A percentile compares a stretch with the other conserved stretches of the same genome.
Evolutionary conservation across 2,888 invertebrate species (phyloP).

Genomic region (Acanthosepion lycidas): DNA sequence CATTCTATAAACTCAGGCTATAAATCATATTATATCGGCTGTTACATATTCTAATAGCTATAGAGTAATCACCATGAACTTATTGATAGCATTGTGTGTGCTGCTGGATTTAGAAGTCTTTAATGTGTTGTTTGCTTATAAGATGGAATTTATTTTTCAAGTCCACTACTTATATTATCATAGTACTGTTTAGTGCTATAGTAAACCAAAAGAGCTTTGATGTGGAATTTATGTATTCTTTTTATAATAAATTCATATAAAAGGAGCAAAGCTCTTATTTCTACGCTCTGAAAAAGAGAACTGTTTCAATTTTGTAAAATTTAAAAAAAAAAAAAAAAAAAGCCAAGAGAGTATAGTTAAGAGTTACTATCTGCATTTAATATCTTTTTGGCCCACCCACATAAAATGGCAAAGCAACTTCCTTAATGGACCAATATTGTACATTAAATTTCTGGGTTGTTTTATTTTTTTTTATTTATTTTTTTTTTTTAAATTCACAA

Average conservation of each 20-base stretch:
- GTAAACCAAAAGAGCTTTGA: neutral
- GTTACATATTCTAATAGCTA: neutral
- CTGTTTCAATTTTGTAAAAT: neutral
- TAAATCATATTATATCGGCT: neutral
- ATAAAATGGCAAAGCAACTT: neutral
- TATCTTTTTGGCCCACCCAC: neutral
- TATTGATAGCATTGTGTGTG: neutral
- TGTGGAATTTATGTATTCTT: neutral
- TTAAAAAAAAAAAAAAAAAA: neutral
- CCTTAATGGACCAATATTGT: constrained; percentile 9
- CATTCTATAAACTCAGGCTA: neutral
- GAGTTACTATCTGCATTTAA: constrained; percentile 18
- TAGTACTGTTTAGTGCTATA: neutral
- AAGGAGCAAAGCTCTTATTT: neutral
- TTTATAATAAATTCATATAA: neutral
- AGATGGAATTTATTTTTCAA: neutral
- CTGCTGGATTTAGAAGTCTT: neutral
- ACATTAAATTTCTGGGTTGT: neutral
- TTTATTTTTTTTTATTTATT: neutral
- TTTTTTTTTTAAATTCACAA: neutral
- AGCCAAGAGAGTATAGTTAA: neutral
- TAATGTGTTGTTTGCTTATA: neutral
- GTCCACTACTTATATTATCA: neutral
- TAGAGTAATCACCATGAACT: neutral
- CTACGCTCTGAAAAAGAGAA: neutral